phyloP scores from a whole-genome alignment of 2,888 invertebrate genomes.

The Argynnis bischoffii region DNA sequence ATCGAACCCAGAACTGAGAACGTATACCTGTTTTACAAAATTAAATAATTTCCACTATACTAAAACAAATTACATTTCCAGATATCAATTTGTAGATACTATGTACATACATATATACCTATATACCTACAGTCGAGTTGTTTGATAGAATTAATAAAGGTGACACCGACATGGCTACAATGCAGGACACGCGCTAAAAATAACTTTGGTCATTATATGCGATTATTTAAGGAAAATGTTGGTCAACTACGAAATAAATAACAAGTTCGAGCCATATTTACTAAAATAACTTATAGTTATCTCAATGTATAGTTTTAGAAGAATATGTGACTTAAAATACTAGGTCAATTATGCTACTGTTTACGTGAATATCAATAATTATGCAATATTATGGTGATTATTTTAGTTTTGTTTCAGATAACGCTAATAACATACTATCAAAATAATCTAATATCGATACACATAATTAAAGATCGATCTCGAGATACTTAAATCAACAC shows the following conservation, averaged over 20 bases:
- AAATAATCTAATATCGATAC: too few relatives aligned
- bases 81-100: not conserved
- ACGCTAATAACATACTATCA: too few relatives aligned
- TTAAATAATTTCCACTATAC: too few relatives aligned
- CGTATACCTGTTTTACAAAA: too few relatives aligned
- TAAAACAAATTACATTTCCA: conserved; percentile 12
- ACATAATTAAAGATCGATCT: too few relatives aligned
- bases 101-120: too few relatives aligned
- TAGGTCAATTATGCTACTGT: not conserved
- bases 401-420: too few relatives aligned
- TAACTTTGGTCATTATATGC: conserved; percentile 3
- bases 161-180: conserved; percentile 39
- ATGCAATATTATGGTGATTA: too few relatives aligned
- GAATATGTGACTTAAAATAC: not conserved
- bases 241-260: conserved; percentile 16
- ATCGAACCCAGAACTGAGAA: too few relatives aligned
- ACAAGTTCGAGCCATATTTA: not conserved
- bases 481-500: too few relatives aligned
- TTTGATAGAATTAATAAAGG: conserved; percentile 43
- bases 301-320: not conserved
- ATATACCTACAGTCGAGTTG: not conserved
- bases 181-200: conserved; percentile 21
- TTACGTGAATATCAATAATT: too few relatives aligned
- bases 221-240: conserved; percentile 15
- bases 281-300: conserved; percentile 9